Evolutionary conservation across 2,888 invertebrate species (phyloP).

Genomic region (Drosophila hawaiiensis): DNA sequence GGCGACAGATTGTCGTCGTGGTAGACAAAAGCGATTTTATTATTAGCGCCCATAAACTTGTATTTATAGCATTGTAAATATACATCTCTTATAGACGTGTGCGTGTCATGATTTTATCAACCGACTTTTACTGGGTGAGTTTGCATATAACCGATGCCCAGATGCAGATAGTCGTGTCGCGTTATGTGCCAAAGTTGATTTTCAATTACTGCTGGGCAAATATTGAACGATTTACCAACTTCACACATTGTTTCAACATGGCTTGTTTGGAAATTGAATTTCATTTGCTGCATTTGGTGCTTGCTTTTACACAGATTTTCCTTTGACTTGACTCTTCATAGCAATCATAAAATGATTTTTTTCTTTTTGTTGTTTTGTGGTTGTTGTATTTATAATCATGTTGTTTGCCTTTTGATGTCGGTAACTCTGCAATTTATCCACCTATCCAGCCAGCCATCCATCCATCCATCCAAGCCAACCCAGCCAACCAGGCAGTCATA

Average conservation of each 20-base stretch:
- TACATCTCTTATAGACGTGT: conserved; percentile 42
- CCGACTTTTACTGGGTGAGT: conserved; percentile 71
- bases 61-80: conserved; percentile 57
- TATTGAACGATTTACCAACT: conserved; percentile 51
- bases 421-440: conserved; percentile 39
- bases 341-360: conserved; percentile 52
- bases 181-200: conserved; percentile 51
- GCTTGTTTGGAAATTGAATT: conserved; percentile 71
- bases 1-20: conserved; percentile 10
- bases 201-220: conserved; percentile 64
- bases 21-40: conserved; percentile 42
- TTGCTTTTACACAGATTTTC: conserved; percentile 37
- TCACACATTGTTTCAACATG: conserved; percentile 66
- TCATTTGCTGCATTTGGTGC: conserved; percentile 34
- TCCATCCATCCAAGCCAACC: conserved; percentile 23
- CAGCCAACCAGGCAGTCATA: conserved; percentile 60
- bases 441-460: conserved; percentile 16
- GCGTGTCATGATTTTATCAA: conserved; percentile 65
- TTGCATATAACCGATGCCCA: conserved; percentile 2
- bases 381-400: conserved; percentile 16
- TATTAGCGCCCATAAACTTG: conserved; percentile 46
- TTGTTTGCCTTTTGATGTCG: conserved; percentile 71
- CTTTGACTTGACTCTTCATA: conserved; percentile 62
- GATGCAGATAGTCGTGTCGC: conserved; percentile 9
- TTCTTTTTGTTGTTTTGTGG: conserved; percentile 30